Evolutionary conservation across 2,888 invertebrate species (phyloP).

Genomic region (Clivina fossor): DNA sequence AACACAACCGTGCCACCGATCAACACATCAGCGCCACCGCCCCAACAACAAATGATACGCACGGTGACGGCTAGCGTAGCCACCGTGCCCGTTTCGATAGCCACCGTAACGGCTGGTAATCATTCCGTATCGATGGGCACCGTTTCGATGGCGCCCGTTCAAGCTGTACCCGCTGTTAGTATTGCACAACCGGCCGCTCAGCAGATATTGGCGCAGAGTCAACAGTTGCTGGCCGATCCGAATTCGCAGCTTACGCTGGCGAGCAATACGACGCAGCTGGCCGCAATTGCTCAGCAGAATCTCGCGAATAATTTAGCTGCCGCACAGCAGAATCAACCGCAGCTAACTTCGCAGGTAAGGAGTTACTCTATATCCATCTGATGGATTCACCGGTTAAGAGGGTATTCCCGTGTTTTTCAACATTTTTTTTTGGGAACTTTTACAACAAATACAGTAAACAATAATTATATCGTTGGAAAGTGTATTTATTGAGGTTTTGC

Average conservation of each 20-base stretch:
- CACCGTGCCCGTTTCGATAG: constrained; percentile 63
- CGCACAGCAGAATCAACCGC: constrained; percentile 46
- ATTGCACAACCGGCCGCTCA: constrained; percentile 58
- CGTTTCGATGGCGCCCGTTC: constrained; percentile 60
- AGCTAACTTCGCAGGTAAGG: constrained; percentile 46
- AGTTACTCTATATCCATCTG: too few species aligned
- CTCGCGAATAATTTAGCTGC: constrained; percentile 50
- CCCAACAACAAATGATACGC: constrained; percentile 56
- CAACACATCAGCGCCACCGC: constrained; percentile 53
- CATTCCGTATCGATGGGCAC: constrained; percentile 53
- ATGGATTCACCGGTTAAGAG: too few species aligned
- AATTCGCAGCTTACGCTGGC: constrained; percentile 49
- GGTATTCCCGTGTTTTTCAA: too few species aligned
- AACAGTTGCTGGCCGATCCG: constrained; percentile 43
- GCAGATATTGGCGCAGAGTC: constrained; percentile 54
- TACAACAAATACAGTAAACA: too few species aligned
- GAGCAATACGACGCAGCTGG: constrained; percentile 51
- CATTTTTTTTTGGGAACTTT: too few species aligned
- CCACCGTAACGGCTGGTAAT: constrained; percentile 58
- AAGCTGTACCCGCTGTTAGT: constrained; percentile 61
- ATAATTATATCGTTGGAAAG: too few species aligned
- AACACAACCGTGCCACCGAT: constrained; percentile 58
- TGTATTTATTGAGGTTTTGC: too few species aligned
- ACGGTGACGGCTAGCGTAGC: constrained; percentile 63
- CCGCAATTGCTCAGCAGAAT: constrained; percentile 52